Percentiles rank a stretch among this genome's conserved stretches.
These are phyloP conservation scores for Congeria kusceri DNA, from an alignment of 2,888 invertebrate species.

Conservation along the genomic window DNA sequence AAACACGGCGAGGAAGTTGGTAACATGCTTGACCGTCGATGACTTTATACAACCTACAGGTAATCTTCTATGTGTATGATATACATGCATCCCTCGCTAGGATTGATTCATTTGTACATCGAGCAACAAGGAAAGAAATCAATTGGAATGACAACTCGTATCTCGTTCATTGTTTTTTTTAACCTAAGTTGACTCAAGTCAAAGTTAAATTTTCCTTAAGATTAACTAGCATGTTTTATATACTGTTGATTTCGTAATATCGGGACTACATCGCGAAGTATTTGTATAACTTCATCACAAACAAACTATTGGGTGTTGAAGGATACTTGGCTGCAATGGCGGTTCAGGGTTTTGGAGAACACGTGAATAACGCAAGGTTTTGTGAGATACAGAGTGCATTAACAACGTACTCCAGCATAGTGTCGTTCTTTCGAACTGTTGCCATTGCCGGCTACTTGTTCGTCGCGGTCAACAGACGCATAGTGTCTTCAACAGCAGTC, in stretches of 20 bases:
- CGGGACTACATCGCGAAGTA: too few relatives aligned
- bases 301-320: too few relatives aligned
- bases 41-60: conserved; percentile 56
- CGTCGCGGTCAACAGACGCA: conserved; percentile 16
- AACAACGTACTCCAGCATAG: conserved; percentile 57
- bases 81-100: too few relatives aligned
- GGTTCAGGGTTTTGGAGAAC: too few relatives aligned
- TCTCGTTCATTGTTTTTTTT: not conserved
- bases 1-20: conserved; percentile 47
- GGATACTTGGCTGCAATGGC: too few relatives aligned
- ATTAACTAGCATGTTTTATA: too few relatives aligned
- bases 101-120: too few relatives aligned
- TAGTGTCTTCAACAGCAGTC: conserved; percentile 1
- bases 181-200: not conserved
- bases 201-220: too few relatives aligned
- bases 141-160: too few relatives aligned
- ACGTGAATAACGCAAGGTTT: not conserved
- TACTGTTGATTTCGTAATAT: too few relatives aligned
- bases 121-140: too few relatives aligned
- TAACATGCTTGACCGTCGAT: conserved; percentile 54
- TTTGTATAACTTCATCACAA: too few relatives aligned
- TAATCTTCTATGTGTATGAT: not conserved
- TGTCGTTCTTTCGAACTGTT: conserved; percentile 58
- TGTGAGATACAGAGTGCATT: conserved; percentile 55
- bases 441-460: conserved; percentile 54